Conservation (phyloP, 2,113 vertebrate genomes). For the Cyprinodon tularosa region DNA sequence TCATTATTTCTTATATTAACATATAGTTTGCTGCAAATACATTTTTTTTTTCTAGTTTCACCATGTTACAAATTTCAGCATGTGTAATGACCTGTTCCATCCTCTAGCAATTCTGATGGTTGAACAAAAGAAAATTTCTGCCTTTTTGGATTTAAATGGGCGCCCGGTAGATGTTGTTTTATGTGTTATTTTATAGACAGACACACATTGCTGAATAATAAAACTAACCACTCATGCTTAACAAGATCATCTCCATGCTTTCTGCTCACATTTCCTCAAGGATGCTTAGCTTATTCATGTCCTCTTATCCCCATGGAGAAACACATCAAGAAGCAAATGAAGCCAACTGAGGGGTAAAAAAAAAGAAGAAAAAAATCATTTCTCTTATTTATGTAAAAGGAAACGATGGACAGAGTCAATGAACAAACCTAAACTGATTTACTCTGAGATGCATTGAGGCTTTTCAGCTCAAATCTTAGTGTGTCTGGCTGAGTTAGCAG, state of each 20-base stretch:
- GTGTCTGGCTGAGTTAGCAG: constrained; percentile 55
- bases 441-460: constrained; percentile 27
- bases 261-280: constrained; percentile 59
- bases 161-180: constrained; percentile 12
- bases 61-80: not conserved
- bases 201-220: constrained; percentile 3
- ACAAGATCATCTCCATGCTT: constrained; percentile 52
- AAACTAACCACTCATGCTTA: constrained; percentile 48
- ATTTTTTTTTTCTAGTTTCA: not conserved
- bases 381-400: constrained; percentile 50
- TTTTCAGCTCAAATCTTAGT: constrained; percentile 31
- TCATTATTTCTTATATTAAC: not conserved
- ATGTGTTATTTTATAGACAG: constrained; percentile 28
- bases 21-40: not conserved
- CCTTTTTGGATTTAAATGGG: constrained; percentile 15
- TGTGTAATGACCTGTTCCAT: not conserved
- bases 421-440: constrained; percentile 53
- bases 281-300: constrained; percentile 54
- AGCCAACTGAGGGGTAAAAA: constrained; percentile 25
- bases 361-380: constrained; percentile 6
- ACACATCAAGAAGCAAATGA: constrained; percentile 62
- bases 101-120: not conserved
- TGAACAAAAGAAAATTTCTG: not conserved
- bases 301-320: constrained; percentile 53
- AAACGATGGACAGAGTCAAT: constrained; percentile 44